Base-by-base conservation (phyloP, 2,888 invertebrate genomes). In the Apotomis betuletana region DNA sequence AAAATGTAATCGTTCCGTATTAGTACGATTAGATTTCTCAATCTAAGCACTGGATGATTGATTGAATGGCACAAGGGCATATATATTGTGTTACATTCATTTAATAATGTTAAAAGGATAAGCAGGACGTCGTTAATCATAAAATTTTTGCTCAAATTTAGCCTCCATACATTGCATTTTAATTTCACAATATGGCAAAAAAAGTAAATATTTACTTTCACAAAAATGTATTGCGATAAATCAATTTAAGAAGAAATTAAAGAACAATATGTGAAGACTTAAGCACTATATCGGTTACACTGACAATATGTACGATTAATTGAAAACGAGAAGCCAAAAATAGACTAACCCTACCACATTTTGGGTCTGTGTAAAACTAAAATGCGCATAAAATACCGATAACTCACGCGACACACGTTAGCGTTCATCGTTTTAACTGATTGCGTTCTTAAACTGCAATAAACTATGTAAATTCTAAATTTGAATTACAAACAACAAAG, bases 381-480 rank as follows among this genome's bases (percentile, higher is more conserved):
- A 62, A 62, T 74, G 67, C 59, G 74, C 73, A 74, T 75, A 75
- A 80, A 83, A 83, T 83, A 77, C 77, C 77, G 76, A 80, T 73
- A 65, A 67, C 61, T 65, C 58, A 64, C 59, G 27, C 55, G 27
- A 8, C 69, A 69, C 69, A 70, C 64, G 69, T 69, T 58, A 67
- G 51, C 67, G 69, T 65, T 77, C 81, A 84, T 82, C 81, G 82
- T 85, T 85, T 84, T 84, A 87, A 89, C 87, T 87, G 89, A 90
- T 88, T 85, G 86, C 86, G 84, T 90, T 88, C 86, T 87, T 87
- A 87, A 88, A 87, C 87, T 82, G 87, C 84, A 86, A 87, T 89
- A 89, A 88, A 88, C 87, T 89, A 91, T 90, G 89, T 85, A 85
- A 89, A 90, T 90, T 84, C 82, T 77, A 76, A 84, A 87, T 89